Evolutionary conservation across 2,888 invertebrate species (phyloP), one percentile per base, ranked within the genome.

Genomic region (Tiliacea aurago): DNA sequence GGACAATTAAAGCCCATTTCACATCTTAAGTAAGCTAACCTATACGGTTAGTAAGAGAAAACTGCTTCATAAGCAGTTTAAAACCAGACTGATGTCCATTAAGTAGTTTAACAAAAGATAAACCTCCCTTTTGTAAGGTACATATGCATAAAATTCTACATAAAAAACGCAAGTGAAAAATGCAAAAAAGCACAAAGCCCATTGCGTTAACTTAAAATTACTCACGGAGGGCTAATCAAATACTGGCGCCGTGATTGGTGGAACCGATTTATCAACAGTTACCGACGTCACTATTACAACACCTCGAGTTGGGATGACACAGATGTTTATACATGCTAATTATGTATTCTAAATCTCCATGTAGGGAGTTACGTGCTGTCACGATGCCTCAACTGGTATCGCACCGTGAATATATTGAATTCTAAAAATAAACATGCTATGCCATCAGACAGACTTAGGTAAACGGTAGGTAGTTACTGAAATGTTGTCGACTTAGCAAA

Each of bases 211-310:
- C 41, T 37, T 58, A 71, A 73, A 73, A 83, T 85, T 78, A 79
- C 77, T 83, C 83, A 84, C 80, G 80, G 75, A 78, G 63, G 69
- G 55, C 70, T 73, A 83, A 78, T 77, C 67, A 73, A 83, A 71
- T 78, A 51, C 62, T 75, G 56, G 72, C 51, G 55, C 65, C 73
- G 63, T 78, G 81, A 86, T 86, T 83, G 84, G 83, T 73, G 81
- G 78, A 81, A 84, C 81, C 51, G 55, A 84, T 83, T 81, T 79
- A 76, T 80, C 70, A 66, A 77, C 33, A 68, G 65, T 28, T 11
- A 64, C 18, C 63, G 64, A 70, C 75, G 79, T 80, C 79, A 78
- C 49, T 62, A 45, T 86, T 86, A 59, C 84, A 68, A 80, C 78
- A 86, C 58, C 18, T 47, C 64, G 51, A 51, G 45, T 47, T 43